Base-by-base conservation (phyloP, 2,113 vertebrate species). In the Prunella fulvescens region DNA sequence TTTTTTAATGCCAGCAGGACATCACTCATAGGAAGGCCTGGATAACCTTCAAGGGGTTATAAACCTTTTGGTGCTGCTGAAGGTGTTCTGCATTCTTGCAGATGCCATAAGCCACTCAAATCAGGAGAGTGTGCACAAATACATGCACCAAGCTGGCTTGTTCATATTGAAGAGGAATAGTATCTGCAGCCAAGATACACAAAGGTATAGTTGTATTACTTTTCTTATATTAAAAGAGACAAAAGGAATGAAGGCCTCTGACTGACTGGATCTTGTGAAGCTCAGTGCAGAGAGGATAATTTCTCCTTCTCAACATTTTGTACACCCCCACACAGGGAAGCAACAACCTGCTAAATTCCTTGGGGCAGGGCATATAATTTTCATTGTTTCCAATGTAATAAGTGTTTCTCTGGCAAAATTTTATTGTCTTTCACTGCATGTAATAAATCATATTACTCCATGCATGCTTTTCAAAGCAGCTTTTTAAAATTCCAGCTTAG, bases 391-490 rank as follows among this genome's bases (percentile, higher is more conserved):
- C 79, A 80, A 45, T 50, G 65, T 9, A 89, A 23, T 50, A 94
- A 90, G 47, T 66, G 42, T 58, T 91, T 93, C 39, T 48, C 29
- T 66, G 29, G 42, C 20, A 87, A 82, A 83, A 66, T 54, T 62
- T 70, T 73, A 51, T 91, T 88, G 60, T 66, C 48, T 86, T 92
- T 90, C 53, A 57, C 61, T 81, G 25, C 25, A 48, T 61, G 33
- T 74, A 92, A 95, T 94, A 90, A 93, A 81, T 88, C 71, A 39
- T 77, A 54, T 72, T 90, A 87, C 22, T 83, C 28, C 16, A 60
- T 71, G 57, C 74, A 62, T 90, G 28, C 39, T 71, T 95, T 94
- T 84, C 29, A 53, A 78, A 72, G n/a, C 20, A 94, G 76, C 47
- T 72, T 92, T 86, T 42, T 20, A 4, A 31, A 83, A 84, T 93